Conservation (phyloP, 2,113 vertebrate genomes). For the Nematolebias whitei region DNA sequence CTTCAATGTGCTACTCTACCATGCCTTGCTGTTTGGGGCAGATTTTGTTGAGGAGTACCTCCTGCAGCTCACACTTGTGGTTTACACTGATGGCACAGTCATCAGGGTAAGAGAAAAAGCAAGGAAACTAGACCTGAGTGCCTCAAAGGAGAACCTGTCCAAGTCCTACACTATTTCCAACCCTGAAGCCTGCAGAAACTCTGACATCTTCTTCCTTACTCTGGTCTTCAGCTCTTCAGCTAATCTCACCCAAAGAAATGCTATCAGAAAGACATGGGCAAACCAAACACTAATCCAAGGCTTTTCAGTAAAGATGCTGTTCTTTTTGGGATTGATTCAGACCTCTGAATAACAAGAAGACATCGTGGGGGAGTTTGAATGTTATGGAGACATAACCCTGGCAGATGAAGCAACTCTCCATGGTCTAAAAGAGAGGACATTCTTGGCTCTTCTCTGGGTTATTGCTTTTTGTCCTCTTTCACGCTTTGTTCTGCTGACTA, state of each 20-base stretch:
- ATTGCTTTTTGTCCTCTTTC: conserved; percentile 86
- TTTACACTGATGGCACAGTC: conserved; percentile 81
- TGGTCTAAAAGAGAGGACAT: conserved; percentile 78
- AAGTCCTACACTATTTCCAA: conserved; percentile 70
- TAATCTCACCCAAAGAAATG: conserved; percentile 79
- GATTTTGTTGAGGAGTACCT: conserved; percentile 93
- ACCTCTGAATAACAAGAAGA: conserved; percentile 68
- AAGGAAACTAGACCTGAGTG: conserved; percentile 80
- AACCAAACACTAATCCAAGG: conserved; percentile 77
- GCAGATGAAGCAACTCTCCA: conserved; percentile 74
- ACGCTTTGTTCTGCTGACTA: conserved; percentile 84
- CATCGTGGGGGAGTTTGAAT: conserved; percentile 76
- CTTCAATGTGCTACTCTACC: conserved; percentile 89
- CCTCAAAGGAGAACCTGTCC: conserved; percentile 80
- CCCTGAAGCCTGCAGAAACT: conserved; percentile 67
- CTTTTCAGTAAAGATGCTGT: conserved; percentile 75
- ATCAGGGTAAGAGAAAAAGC: conserved; percentile 85
- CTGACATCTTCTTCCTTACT: conserved; percentile 85
- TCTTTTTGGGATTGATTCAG: conserved; percentile 82
- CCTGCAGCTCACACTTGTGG: conserved; percentile 79
- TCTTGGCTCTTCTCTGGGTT: conserved; percentile 83
- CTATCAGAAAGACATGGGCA: conserved; percentile 87
- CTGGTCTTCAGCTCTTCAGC: conserved; percentile 83
- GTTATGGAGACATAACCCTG: conserved; percentile 84
- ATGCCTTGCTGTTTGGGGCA: conserved; percentile 88